A percentile compares a stretch with the other conserved stretches of the same genome.
These are phyloP conservation scores for Steinernema khuongi DNA, from an alignment of 1,140 invertebrate genomes.

Conservation along the genomic window DNA sequence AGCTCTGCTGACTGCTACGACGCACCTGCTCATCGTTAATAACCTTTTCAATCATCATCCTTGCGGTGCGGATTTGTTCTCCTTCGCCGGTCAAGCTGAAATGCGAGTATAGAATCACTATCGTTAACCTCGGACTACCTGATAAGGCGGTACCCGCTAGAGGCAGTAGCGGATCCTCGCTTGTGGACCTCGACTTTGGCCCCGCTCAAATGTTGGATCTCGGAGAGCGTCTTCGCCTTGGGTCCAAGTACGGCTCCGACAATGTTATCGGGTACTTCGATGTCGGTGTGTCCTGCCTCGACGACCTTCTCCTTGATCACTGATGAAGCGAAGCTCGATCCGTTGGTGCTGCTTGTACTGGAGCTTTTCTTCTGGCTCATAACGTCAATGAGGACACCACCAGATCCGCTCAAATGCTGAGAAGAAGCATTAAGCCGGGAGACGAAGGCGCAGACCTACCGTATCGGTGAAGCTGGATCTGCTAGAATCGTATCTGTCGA, in stretches of 20 bases:
- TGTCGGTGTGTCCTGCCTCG: slow-evolving; percentile 36
- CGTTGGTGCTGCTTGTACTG: background rate
- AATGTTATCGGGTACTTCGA: slow-evolving; percentile 74
- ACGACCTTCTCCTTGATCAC: slow-evolving; percentile 42
- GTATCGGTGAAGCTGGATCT: background rate
- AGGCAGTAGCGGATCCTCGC: slow-evolving; percentile 90
- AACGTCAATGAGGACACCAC: slow-evolving; percentile 49
- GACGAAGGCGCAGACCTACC: background rate
- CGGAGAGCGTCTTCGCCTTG: slow-evolving; percentile 85
- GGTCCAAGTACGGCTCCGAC: slow-evolving; percentile 93
- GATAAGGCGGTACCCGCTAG: slow-evolving; percentile 90
- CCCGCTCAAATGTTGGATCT: slow-evolving; percentile 90
- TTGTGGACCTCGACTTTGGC: slow-evolving; percentile 97
- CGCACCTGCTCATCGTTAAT: slow-evolving; percentile 49
- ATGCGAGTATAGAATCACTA: background rate
- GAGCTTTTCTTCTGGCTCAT: slow-evolving; percentile 45
- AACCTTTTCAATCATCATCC: slow-evolving; percentile 46
- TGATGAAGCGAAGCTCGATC: slow-evolving; percentile 38
- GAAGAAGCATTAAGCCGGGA: background rate
- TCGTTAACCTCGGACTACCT: slow-evolving; percentile 61
- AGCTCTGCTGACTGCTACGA: slow-evolving; percentile 23
- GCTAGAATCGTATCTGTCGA: background rate
- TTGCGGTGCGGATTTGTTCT: slow-evolving; percentile 37
- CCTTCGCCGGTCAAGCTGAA: slow-evolving; percentile 20
- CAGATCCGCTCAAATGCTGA: slow-evolving; percentile 29